Percentiles rank a stretch among this genome's conserved stretches.
phyloP scores from a whole-genome alignment of 2,797 vertebrate genomes.

The Euphonia xanthogaster region DNA sequence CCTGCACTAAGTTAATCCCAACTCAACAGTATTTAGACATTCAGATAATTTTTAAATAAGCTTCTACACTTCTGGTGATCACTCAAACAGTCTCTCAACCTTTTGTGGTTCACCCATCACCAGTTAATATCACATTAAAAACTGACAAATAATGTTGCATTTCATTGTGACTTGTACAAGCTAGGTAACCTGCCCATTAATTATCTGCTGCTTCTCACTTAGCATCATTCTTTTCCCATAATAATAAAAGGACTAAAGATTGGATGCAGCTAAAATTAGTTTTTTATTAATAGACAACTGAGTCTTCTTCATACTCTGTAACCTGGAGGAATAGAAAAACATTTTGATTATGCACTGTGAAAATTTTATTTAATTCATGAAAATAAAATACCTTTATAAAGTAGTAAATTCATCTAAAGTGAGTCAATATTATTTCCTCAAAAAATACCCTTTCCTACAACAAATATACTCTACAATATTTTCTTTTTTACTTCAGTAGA shows the following conservation, averaged over 20 bases:
- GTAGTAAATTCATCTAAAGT: neutral
- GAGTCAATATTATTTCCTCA: neutral
- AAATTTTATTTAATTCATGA: constrained; percentile 5
- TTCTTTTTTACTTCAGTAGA: neutral
- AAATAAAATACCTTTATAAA: neutral
- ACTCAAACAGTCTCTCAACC: constrained; percentile 21
- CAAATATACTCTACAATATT: neutral
- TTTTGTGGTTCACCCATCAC: constrained; percentile 26
- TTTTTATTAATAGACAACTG: constrained; percentile 12
- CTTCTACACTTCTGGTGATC: neutral
- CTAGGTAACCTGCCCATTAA: constrained; percentile 14
- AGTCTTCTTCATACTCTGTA: neutral
- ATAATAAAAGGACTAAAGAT: neutral
- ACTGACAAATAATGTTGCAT: constrained; percentile 11
- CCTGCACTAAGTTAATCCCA: neutral
- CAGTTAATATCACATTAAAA: constrained; percentile 28
- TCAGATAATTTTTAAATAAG: constrained; percentile 11
- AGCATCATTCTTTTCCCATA: neutral
- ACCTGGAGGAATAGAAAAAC: neutral
- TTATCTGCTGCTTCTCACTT: constrained; percentile 39
- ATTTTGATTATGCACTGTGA: neutral
- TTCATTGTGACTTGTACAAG: constrained; percentile 10
- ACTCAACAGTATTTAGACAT: neutral
- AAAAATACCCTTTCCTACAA: neutral
- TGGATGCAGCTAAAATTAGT: neutral